Base-by-base conservation (phyloP, 2,113 vertebrate genomes). In the Cichladusa arquata region DNA sequence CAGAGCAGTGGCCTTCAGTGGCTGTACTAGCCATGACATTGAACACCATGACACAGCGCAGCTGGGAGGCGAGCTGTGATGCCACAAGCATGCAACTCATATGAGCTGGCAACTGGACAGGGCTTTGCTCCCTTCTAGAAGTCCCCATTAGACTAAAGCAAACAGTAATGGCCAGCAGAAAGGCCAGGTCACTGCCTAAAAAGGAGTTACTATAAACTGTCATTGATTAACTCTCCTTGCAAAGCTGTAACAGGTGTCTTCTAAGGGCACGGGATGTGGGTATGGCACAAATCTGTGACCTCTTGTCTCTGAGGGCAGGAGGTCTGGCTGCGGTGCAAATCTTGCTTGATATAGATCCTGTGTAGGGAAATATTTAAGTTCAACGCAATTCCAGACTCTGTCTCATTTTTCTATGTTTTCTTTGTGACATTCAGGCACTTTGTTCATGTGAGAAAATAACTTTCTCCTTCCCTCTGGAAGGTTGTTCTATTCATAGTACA, bases 61-160 rank as follows among this genome's bases (percentile, higher is more conserved):
- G 23, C 2, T 67, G 22, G 12, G 42, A 65, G 29, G 4, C 0
- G 0, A 62, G 14, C 7, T 83, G 23, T 18, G 61, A 23, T 0
- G 3, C 15, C 19, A 14, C 18, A 8, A n/a, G 33, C 10, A 29
- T 38, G 24, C 45, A 45, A 18, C 23, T 56, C 11, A 31, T 56
- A 23, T 18, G n/a, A 62, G 9, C 0, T 79, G 50, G 54, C 38
- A 71, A 5, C 24, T 29, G 8, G 42, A 54, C 15, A 50, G n/a
- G 24, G 20, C 33, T 95, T 92, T 69, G 11, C 25, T 87, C 8
- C 50, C 6, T 87, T 81, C 33, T 34, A 44, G 28, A 81, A 85
- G 20, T 28, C 62, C 20, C 42, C 0, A 0, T 53, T 70, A 79
- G 40, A 42, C 5, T 61, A 38, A 70, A 80, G 26, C 28, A 28